Conservation (phyloP, 1,140 invertebrate species). For the Globodera ellingtonae region DNA sequence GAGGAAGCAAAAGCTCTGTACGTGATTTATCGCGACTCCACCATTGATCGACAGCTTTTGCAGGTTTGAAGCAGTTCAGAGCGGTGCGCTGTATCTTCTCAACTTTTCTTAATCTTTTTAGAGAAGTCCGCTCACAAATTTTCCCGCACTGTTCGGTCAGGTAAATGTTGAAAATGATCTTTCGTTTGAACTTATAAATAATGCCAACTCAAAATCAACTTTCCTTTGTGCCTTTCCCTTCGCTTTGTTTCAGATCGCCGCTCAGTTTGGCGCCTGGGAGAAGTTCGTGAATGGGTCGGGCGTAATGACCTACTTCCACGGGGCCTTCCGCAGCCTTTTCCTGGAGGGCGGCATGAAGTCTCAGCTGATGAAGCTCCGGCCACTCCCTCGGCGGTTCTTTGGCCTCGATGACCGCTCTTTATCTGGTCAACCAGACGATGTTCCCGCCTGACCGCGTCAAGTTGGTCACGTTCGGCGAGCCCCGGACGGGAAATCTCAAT, state of each 20-base stretch:
- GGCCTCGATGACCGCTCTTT: conserved; percentile 64
- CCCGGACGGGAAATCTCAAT: conserved; percentile 61
- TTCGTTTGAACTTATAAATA: not conserved
- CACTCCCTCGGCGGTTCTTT: conserved; percentile 60
- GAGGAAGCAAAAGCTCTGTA: conserved; percentile 64
- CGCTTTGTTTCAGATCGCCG: conserved; percentile 43
- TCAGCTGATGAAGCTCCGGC: conserved; percentile 58
- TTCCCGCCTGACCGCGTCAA: conserved; percentile 56
- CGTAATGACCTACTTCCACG: conserved; percentile 64
- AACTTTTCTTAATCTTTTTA: conserved; percentile 7
- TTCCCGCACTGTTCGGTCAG: not conserved
- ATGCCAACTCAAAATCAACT: no score
- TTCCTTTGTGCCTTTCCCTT: not conserved
- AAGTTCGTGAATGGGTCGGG: conserved; percentile 63
- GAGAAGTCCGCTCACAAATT: not conserved
- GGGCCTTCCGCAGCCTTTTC: conserved; percentile 57
- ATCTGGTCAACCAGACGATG: conserved; percentile 60
- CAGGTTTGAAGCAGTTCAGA: conserved; percentile 27
- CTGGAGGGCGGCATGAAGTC: conserved; percentile 63
- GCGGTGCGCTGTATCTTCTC: not conserved
- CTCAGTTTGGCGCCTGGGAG: conserved; percentile 64
- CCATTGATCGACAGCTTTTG: conserved; percentile 59
- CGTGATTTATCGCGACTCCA: conserved; percentile 60
- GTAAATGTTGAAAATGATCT: not conserved
- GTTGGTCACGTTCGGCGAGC: conserved; percentile 62